A percentile compares a stretch with the other conserved stretches of the same genome.
Conservation (phyloP, 2,888 invertebrate genomes). For the Lasioglossum calceatum region DNA sequence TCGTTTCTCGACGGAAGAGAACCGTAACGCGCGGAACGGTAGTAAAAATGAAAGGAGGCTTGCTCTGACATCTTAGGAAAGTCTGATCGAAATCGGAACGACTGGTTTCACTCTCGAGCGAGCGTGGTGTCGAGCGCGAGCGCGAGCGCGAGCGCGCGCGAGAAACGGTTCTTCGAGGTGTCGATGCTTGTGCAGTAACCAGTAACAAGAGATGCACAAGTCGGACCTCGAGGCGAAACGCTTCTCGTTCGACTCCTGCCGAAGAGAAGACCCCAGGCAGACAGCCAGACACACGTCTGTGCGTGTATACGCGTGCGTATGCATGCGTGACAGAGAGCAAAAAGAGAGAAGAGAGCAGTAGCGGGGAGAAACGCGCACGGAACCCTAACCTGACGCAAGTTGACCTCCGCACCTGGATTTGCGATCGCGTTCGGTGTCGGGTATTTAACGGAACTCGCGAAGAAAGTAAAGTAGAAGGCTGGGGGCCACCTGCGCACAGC, state of each 20-base stretch:
- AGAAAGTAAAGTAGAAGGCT: slow-evolving; percentile 81
- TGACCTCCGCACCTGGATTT: slow-evolving; percentile 81
- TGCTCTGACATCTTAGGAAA: slow-evolving; percentile 55
- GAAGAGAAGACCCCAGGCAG: not conserved
- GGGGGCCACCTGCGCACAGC: slow-evolving; percentile 56
- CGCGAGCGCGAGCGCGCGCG: slow-evolving; percentile 61
- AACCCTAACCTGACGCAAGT: slow-evolving; percentile 82
- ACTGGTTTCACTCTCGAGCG: slow-evolving; percentile 76
- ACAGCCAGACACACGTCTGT: slow-evolving; percentile 23
- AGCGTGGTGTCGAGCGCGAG: slow-evolving; percentile 64
- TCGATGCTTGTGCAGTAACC: slow-evolving; percentile 52
- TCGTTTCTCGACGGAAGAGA: not conserved
- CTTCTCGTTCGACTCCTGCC: not conserved
- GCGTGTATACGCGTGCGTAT: slow-evolving; percentile 25
- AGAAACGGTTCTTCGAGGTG: slow-evolving; percentile 70
- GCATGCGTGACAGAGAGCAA: slow-evolving; percentile 51
- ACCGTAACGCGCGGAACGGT: not conserved
- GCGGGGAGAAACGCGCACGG: slow-evolving; percentile 55
- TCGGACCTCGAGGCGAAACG: not conserved
- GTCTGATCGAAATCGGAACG: slow-evolving; percentile 73
- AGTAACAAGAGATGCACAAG: not conserved
- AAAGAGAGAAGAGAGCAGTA: slow-evolving; percentile 9
- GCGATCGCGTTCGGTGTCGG: slow-evolving; percentile 76
- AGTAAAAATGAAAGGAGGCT: slow-evolving; percentile 57
- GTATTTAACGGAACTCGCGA: slow-evolving; percentile 81